Percentiles rank a stretch among this genome's conserved stretches.
phyloP scores from a whole-genome alignment of 2,113 vertebrate species.

The Ictalurus punctatus region DNA sequence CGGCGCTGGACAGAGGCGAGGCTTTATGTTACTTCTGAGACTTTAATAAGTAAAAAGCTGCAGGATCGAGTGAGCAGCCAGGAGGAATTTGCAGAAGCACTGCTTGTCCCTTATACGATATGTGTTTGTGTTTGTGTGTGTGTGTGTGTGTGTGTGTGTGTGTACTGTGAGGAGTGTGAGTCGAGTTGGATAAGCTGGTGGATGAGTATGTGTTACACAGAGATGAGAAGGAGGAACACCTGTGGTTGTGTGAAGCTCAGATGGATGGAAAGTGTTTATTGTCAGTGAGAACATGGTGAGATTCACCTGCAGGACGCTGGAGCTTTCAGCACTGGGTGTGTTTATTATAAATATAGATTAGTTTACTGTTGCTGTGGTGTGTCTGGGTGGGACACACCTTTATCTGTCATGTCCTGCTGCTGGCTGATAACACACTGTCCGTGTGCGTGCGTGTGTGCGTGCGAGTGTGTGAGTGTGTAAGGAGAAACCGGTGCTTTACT shows the following conservation, averaged over 20 bases:
- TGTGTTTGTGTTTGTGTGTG: background rate
- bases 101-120: background rate
- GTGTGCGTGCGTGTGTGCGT: background rate
- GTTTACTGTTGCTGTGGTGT: background rate
- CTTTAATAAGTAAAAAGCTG: slow-evolving; percentile 70
- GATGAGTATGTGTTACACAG: background rate
- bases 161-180: background rate
- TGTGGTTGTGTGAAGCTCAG: background rate
- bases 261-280: background rate
- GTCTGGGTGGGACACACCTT: background rate
- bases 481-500: slow-evolving; percentile 8
- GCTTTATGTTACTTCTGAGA: slow-evolving; percentile 59
- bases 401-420: slow-evolving; percentile 17
- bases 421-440: background rate
- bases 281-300: background rate
- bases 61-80: slow-evolving; percentile 60
- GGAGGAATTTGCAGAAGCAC: background rate
- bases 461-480: background rate
- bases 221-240: background rate
- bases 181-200: background rate
- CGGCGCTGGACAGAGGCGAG: slow-evolving; percentile 47
- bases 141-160: background rate
- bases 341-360: slow-evolving; percentile 2
- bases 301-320: background rate
- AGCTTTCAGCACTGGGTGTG: background rate